These are phyloP conservation scores for Lytechinus variegatus DNA, from an alignment of 35 echinoderm and acorn worm genomes.

Conservation along the genomic window DNA sequence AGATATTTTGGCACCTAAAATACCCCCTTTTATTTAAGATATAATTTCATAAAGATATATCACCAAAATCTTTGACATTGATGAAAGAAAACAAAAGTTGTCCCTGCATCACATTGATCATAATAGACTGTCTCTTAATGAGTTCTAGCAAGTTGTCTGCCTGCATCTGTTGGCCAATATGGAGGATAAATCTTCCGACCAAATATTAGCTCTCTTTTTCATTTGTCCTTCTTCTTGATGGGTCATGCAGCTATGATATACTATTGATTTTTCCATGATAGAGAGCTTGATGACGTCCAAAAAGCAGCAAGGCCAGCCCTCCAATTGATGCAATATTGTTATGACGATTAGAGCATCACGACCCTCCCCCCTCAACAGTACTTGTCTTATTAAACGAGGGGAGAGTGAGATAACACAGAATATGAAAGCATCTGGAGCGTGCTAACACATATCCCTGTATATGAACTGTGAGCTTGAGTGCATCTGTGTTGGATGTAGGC, in stretches of 20 bases:
- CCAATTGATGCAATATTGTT: constrained; percentile 12
- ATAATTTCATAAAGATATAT: neutral
- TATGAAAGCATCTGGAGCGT: constrained; percentile 9
- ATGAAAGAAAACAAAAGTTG: neutral
- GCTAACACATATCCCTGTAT: neutral
- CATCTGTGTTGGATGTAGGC: neutral
- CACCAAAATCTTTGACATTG: neutral
- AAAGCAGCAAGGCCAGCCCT: neutral
- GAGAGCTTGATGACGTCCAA: neutral
- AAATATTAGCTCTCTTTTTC: constrained; percentile 13
- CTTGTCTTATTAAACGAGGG: constrained; percentile 3
- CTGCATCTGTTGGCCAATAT: neutral
- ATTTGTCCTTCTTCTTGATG: neutral
- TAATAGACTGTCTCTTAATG: neutral
- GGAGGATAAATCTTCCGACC: neutral
- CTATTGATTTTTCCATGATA: constrained; percentile 20
- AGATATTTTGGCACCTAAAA: too few relatives aligned
- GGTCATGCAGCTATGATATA: neutral
- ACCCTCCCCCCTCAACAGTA: neutral
- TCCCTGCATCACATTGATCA: neutral
- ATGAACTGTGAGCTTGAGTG: neutral
- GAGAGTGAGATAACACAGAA: neutral
- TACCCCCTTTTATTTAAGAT: neutral
- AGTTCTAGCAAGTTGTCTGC: neutral
- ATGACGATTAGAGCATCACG: neutral